phyloP scores from a whole-genome alignment of 1,140 invertebrate genomes.

The Manduca sexta region DNA sequence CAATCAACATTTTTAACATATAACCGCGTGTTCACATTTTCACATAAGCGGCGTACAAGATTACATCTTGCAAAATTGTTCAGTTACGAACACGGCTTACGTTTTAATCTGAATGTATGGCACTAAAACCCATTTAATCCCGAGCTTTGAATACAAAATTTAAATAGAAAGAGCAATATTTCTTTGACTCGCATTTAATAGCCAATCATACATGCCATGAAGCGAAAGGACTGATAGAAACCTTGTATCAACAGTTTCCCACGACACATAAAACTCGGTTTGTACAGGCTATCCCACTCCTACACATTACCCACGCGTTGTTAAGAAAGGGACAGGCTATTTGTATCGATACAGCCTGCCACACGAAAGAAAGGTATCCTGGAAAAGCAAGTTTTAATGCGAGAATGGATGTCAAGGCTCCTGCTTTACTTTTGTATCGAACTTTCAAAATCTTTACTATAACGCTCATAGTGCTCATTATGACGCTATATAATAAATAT shows the following conservation, averaged over 20 bases:
- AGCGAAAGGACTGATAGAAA: slow-evolving; percentile 56
- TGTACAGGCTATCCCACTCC: neutral
- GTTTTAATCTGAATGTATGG: no score
- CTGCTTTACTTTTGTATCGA: slow-evolving; percentile 4
- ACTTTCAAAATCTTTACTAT: slow-evolving; percentile 2
- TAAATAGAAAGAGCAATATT: no score
- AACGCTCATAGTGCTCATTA: neutral
- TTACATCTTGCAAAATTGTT: no score
- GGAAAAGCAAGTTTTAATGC: slow-evolving; percentile 25
- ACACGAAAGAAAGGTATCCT: slow-evolving; percentile 17
- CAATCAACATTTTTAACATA: no score
- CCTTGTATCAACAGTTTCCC: slow-evolving; percentile 51
- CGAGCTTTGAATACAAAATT: no score
- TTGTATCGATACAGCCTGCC: neutral
- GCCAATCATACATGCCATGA: slow-evolving; percentile 45
- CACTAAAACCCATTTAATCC: no score
- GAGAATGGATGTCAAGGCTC: slow-evolving; percentile 24
- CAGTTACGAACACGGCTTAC: no score
- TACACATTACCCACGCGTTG: neutral
- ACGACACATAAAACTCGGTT: slow-evolving; percentile 16
- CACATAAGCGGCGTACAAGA: no score
- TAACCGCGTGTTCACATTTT: no score
- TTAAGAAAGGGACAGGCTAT: neutral
- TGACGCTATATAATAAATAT: neutral
- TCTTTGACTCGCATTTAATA: slow-evolving; percentile 33